Evolutionary conservation across 2,797 vertebrate species (phyloP).

Genomic region (Lutjanus campechanus): DNA sequence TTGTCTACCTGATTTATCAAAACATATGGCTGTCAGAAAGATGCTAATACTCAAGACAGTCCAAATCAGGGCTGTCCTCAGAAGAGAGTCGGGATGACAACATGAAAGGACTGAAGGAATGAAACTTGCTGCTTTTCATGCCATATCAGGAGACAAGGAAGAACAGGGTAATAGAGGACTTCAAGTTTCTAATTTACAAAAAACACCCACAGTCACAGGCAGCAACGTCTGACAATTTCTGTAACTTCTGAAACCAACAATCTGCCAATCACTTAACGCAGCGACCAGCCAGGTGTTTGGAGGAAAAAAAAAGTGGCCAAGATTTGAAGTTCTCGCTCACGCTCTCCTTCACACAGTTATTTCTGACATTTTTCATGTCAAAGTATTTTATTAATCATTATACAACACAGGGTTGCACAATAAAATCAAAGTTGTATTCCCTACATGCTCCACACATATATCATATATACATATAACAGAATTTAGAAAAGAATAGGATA

Average conservation of each 20-base stretch:
- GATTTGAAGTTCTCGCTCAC: neutral
- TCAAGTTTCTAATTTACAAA: neutral
- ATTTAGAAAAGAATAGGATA: too few relatives aligned
- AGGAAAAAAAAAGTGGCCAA: too few relatives aligned
- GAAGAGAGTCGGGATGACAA: neutral
- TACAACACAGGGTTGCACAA: too few relatives aligned
- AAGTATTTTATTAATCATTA: too few relatives aligned
- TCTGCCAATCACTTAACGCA: neutral
- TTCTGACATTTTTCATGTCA: too few relatives aligned
- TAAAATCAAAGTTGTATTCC: too few relatives aligned
- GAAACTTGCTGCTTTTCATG: neutral
- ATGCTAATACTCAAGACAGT: neutral
- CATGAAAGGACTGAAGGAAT: neutral
- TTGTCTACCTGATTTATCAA: conserved; percentile 12
- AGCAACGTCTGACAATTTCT: too few relatives aligned
- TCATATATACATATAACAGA: too few relatives aligned
- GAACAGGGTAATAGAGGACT: neutral
- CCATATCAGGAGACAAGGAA: neutral
- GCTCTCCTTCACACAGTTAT: neutral
- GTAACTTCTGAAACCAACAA: neutral
- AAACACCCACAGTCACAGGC: neutral
- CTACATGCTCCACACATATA: too few relatives aligned
- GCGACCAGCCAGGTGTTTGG: neutral
- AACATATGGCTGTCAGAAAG: neutral
- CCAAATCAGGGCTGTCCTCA: neutral